Conservation (phyloP, 2,113 vertebrate genomes). For the Marmota monax region DNA sequence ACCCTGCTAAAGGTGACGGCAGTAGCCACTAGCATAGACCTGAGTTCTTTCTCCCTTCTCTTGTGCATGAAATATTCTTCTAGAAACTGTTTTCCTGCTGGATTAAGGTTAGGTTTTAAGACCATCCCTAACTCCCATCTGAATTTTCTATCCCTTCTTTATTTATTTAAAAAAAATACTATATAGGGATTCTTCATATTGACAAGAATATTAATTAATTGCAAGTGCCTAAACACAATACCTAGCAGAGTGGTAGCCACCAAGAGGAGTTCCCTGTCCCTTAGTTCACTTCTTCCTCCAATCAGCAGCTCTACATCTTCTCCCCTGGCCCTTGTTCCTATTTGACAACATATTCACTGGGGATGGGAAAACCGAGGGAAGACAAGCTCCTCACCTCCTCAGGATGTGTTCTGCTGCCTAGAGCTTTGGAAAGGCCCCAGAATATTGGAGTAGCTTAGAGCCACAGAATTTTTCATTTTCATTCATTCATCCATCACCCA, state of each 20-base stretch:
- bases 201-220: not conserved
- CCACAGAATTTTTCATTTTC: not conserved
- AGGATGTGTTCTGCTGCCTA: not conserved
- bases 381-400: not conserved
- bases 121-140: not conserved
- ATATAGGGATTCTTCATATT: not conserved
- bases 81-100: not conserved
- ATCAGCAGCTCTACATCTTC: not conserved
- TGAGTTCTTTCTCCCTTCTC: not conserved
- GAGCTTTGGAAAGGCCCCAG: not conserved
- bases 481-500: not conserved
- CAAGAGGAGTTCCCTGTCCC: not conserved
- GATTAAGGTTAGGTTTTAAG: not conserved
- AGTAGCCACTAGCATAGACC: rapidly evolving
- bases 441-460: not conserved
- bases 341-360: not conserved
- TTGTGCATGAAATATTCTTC: not conserved
- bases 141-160: not conserved
- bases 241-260: not conserved
- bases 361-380: too few species aligned
- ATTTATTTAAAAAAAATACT: not conserved
- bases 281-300: not conserved
- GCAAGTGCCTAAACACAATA: too few species aligned
- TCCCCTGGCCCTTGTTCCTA: not conserved
- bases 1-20: too few species aligned